These are phyloP conservation scores for Calephelis perditalis DNA, from an alignment of 2,888 invertebrate genomes.

Conservation along the genomic window DNA sequence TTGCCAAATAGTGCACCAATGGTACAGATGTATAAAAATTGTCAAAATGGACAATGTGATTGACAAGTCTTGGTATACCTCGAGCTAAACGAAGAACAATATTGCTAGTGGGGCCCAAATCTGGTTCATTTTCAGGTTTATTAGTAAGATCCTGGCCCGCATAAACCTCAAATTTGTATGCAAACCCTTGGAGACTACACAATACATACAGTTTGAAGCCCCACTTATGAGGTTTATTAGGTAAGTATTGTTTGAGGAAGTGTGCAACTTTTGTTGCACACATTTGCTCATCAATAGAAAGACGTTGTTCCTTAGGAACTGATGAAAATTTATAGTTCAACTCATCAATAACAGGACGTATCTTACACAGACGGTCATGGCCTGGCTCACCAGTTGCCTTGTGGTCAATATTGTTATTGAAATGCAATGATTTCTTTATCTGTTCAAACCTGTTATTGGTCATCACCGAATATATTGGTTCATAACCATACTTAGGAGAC, in stretches of 20 bases:
- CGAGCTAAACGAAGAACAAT: slow-evolving; percentile 26
- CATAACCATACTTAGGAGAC: slow-evolving; percentile 22
- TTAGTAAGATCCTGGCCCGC: background rate
- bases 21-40: slow-evolving; percentile 28
- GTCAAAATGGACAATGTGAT: slow-evolving; percentile 29
- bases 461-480: slow-evolving; percentile 23
- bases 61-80: slow-evolving; percentile 23
- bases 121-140: slow-evolving; percentile 3
- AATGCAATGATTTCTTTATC: slow-evolving; percentile 23
- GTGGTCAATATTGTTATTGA: slow-evolving; percentile 25
- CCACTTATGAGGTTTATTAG: slow-evolving; percentile 29
- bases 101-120: slow-evolving; percentile 29
- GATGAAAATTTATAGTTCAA: slow-evolving; percentile 13
- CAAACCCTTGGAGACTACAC: slow-evolving; percentile 4
- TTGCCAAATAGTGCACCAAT: slow-evolving; percentile 24
- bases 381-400: slow-evolving; percentile 30
- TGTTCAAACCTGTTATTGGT: slow-evolving; percentile 26
- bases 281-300: background rate
- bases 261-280: slow-evolving; percentile 32
- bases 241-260: slow-evolving; percentile 31
- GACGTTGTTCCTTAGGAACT: background rate
- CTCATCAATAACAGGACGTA: slow-evolving; percentile 21
- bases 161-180: background rate
- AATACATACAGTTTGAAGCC: slow-evolving; percentile 8
- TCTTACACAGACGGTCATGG: slow-evolving; percentile 18